phyloP scores from a whole-genome alignment of 1,140 invertebrate genomes.

The Drosophila paulistorum region DNA sequence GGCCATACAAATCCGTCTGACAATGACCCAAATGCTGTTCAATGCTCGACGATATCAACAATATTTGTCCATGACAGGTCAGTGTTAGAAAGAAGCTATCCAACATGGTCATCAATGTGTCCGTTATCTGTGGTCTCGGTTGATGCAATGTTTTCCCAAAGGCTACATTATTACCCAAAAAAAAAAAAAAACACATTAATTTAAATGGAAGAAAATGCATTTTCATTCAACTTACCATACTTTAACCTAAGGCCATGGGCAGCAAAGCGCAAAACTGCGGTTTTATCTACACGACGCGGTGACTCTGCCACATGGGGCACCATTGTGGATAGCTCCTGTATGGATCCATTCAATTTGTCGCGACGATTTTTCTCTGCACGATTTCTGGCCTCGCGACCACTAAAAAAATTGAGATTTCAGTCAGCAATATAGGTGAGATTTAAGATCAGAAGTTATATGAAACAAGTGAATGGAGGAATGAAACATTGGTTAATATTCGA shows the following conservation, averaged over 20 bases:
- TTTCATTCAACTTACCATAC: slow-evolving; percentile 60
- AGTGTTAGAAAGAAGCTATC: slow-evolving; percentile 91
- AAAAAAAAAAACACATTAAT: too few species aligned
- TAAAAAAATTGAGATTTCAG: slow-evolving; percentile 79
- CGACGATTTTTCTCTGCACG: slow-evolving; percentile 94
- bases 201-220: too few species aligned
- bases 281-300: slow-evolving; percentile 93
- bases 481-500: too few species aligned
- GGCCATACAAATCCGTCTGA: slow-evolving; percentile 93
- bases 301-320: slow-evolving; percentile 92
- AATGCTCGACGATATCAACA: slow-evolving; percentile 93
- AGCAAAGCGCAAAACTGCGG: slow-evolving; percentile 92
- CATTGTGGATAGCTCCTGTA: slow-evolving; percentile 90
- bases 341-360: slow-evolving; percentile 94
- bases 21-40: slow-evolving; percentile 92
- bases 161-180: slow-evolving; percentile 67
- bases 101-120: slow-evolving; percentile 84
- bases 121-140: slow-evolving; percentile 68
- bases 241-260: slow-evolving; percentile 88
- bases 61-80: slow-evolving; percentile 91
- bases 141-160: slow-evolving; percentile 83
- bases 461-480: too few species aligned
- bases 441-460: too few species aligned
- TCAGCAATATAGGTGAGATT: too few species aligned
- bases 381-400: slow-evolving; percentile 90